A percentile compares a stretch with the other conserved stretches of the same genome.
These are phyloP conservation scores for Kudoa iwatai DNA, from an alignment of 30 jellyfish, hydroid and myxozoan species.

Conservation along the genomic window DNA sequence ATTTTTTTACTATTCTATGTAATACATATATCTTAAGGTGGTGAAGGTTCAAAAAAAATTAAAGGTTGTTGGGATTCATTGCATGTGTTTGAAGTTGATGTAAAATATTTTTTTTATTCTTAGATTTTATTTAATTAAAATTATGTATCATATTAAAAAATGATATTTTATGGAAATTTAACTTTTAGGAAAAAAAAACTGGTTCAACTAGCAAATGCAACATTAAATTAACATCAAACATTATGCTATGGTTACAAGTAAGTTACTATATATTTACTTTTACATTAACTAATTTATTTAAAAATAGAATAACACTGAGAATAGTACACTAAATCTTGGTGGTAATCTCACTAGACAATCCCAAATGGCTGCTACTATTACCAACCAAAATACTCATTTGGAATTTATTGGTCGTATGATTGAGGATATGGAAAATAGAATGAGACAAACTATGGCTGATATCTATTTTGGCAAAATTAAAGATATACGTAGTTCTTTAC, in stretches of 20 bases:
- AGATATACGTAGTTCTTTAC: conserved; percentile 21
- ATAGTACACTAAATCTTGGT: conserved; percentile 77
- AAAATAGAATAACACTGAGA: conserved; percentile 6
- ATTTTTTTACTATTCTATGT: background rate
- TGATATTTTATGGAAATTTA: too few relatives aligned
- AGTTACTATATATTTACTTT: background rate
- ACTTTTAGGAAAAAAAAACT: too few relatives aligned
- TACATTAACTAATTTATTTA: background rate
- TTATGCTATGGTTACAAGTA: conserved; percentile 92
- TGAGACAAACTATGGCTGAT: conserved; percentile 40
- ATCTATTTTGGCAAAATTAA: conserved; percentile 55
- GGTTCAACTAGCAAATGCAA: too few relatives aligned
- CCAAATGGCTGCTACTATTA: conserved; percentile 26
- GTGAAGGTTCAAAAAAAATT: conserved; percentile 82
- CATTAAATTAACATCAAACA: conserved; percentile 59
- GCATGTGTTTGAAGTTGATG: conserved; percentile 57
- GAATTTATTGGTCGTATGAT: conserved; percentile 20
- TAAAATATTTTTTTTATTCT: background rate
- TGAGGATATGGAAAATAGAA: conserved; percentile 77
- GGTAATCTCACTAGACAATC: conserved; percentile 88
- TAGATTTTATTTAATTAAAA: background rate
- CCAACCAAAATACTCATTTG: conserved; percentile 29
- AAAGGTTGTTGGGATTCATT: conserved; percentile 92
- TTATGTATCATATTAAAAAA: background rate
- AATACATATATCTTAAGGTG: conserved; percentile 9